Conservation (phyloP, 2,888 invertebrate genomes). For the Pheosia gnoma region DNA sequence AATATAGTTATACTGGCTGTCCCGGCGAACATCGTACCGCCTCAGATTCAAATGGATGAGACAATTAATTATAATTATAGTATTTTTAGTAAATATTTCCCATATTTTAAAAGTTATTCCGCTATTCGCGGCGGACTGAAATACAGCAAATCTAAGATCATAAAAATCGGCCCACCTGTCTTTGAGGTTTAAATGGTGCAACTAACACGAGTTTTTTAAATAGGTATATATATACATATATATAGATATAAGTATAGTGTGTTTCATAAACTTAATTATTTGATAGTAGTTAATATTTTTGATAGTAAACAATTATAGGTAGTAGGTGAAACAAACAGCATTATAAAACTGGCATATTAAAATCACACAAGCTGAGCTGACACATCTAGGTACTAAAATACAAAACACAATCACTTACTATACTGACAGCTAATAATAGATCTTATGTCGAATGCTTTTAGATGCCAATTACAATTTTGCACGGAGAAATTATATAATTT, state of each 20-base stretch:
- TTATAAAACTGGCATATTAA: slow-evolving; percentile 68
- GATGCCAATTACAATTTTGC: slow-evolving; percentile 52
- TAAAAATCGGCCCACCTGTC: too few relatives aligned
- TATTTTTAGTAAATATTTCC: too few relatives aligned
- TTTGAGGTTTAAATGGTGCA: too few relatives aligned
- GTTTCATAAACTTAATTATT: neutral
- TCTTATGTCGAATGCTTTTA: slow-evolving; percentile 18
- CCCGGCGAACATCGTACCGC: too few relatives aligned
- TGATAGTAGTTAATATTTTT: slow-evolving; percentile 5
- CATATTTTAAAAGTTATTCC: too few relatives aligned
- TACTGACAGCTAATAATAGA: slow-evolving; percentile 43
- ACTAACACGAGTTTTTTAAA: too few relatives aligned
- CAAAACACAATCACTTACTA: slow-evolving; percentile 64
- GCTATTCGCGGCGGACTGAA: too few relatives aligned
- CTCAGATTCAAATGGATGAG: too few relatives aligned
- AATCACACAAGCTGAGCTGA: slow-evolving; percentile 72
- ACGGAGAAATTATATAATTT: slow-evolving; percentile 52
- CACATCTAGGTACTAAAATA: slow-evolving; percentile 65
- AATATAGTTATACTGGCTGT: too few relatives aligned
- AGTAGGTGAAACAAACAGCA: slow-evolving; percentile 43
- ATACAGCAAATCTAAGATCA: too few relatives aligned
- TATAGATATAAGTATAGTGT: neutral
- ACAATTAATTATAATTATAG: too few relatives aligned
- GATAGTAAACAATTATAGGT: slow-evolving; percentile 1
- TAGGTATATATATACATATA: too few relatives aligned